Evolutionary conservation across 2,888 invertebrate genomes (phyloP), one percentile per base, ranked within the genome.

Genomic region (Lycocerus yunnanus): DNA sequence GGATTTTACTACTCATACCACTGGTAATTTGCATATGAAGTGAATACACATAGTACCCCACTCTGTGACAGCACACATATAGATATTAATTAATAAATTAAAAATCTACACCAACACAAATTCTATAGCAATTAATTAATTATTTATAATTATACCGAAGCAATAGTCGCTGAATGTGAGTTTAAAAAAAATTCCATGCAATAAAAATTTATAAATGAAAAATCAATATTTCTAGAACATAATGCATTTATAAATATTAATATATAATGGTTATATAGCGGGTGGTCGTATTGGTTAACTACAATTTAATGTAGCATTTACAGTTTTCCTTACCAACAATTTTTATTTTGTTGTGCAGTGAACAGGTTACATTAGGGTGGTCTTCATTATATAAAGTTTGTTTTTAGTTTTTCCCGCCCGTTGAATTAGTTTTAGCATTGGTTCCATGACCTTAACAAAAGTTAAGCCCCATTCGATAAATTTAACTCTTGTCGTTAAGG

Each of bases 1-100:
- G 78, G 76, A 79, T 77, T 79, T 77, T 74, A 71, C 74, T 68
- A 69, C 74, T 58, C 73, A 58, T 61, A 72, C 73, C 73, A 18
- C 65, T 13, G 11, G 20, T 63, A 75, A 75, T 75, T 75, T 75
- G 75, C 75, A 75, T 75, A 72, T 75, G 75, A 75, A 75, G 75
- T 75, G 72, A 72, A 66, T 72, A 75, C 66, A 72, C 72, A 72
- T 72, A 69, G 69, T 69, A 72, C 68, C 61, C 71, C 27, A 71
- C 71, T 66, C 71, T 71, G 74, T 69, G 27, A 68, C 63, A 21
- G 72, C 75, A 72, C 72, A 72, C 75, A 66, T 27, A 71, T 60
- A 65, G 58, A 60, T 66, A 16, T 16, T 43, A 72, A 72, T 69
- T 69, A 20, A 75, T 72, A 75, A 72, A 68, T 65, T 58, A 68